Conservation (phyloP, 1,140 invertebrate species). For the Tribolium castaneum region DNA sequence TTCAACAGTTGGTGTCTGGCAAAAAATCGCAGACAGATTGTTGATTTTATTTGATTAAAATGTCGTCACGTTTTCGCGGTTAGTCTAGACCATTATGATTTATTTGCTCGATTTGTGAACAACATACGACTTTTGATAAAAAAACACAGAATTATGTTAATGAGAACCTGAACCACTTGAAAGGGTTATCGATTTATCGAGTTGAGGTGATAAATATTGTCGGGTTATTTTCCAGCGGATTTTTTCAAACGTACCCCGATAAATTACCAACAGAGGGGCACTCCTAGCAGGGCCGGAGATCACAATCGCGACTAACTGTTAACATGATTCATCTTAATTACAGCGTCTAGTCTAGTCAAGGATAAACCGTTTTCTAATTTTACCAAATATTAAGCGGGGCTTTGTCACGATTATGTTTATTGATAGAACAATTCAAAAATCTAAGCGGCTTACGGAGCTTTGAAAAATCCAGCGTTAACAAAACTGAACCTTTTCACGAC, state of each 20-base stretch:
- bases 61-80: constrained; percentile 12
- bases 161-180: constrained; percentile 8
- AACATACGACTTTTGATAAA: not conserved
- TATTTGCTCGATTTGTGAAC: constrained; percentile 7
- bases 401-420: constrained; percentile 20
- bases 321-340: constrained; percentile 26
- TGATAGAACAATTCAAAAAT: not conserved
- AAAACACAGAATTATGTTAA: constrained; percentile 12
- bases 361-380: constrained; percentile 13
- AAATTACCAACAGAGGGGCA: constrained; percentile 6
- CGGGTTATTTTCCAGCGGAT: not conserved
- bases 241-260: constrained; percentile 9
- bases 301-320: constrained; percentile 1
- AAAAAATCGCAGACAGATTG: constrained; percentile 22
- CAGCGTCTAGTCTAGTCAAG: constrained; percentile 2
- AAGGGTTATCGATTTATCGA: constrained; percentile 17
- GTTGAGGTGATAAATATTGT: constrained; percentile 12
- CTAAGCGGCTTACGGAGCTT: not conserved
- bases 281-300: not conserved
- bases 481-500: not conserved
- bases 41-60: constrained; percentile 24
- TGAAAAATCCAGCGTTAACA: not conserved
- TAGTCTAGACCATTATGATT: constrained; percentile 21
- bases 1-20: not conserved
- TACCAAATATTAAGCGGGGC: not conserved